phyloP scores from a whole-genome alignment of 2,888 invertebrate species.

The Spisula solida region DNA sequence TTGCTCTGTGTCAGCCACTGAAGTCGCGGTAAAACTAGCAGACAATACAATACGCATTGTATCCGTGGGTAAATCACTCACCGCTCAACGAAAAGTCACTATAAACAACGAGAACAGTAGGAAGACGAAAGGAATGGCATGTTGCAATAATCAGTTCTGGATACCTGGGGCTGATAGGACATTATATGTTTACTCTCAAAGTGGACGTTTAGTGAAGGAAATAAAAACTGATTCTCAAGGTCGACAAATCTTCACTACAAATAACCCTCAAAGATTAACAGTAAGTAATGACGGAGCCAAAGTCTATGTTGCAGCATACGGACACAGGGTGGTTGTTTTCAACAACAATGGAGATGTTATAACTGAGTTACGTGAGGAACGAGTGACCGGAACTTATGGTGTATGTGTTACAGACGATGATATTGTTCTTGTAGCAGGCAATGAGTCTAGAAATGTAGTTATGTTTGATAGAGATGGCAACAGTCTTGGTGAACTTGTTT shows the following conservation, averaged over 20 bases:
- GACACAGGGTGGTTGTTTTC: background rate
- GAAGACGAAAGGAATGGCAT: background rate
- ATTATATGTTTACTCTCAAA: background rate
- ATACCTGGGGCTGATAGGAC: background rate
- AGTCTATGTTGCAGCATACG: constrained; percentile 3
- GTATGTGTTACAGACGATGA: background rate
- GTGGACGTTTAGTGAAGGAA: background rate
- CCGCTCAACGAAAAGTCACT: too few relatives aligned
- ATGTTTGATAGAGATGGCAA: constrained; percentile 16
- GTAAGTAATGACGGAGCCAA: background rate
- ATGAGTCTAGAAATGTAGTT: background rate
- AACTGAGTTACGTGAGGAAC: background rate
- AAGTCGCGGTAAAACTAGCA: background rate
- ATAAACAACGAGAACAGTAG: too few relatives aligned
- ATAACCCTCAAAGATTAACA: background rate
- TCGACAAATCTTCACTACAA: too few relatives aligned
- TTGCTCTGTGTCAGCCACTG: background rate
- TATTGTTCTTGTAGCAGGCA: background rate
- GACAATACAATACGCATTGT: background rate
- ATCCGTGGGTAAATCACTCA: background rate
- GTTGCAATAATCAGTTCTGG: background rate
- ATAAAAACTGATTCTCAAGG: too few relatives aligned
- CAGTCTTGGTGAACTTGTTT: constrained; percentile 1
- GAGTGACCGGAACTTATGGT: background rate
- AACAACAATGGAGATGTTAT: background rate